Conservation (phyloP, 2,888 invertebrate species). For the Atrina japonica region DNA sequence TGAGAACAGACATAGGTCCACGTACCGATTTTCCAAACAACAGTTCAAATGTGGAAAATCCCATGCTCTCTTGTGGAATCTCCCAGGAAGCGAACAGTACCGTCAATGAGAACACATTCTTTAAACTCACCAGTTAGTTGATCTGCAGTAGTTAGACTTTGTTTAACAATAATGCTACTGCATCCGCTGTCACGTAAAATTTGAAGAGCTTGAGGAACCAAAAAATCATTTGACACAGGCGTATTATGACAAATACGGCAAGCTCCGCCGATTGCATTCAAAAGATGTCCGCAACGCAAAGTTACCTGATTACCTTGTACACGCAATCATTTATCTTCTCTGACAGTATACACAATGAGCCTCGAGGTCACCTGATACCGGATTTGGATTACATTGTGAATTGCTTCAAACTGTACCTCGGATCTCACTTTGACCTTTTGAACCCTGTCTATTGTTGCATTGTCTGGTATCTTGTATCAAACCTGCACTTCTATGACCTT, state of each 20-base stretch:
- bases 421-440: too few species aligned
- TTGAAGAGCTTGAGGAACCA: background rate
- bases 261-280: conserved; percentile 5
- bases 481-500: background rate
- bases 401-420: too few species aligned
- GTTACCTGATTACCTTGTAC: conserved; percentile 2
- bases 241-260: conserved; percentile 4
- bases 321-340: conserved; percentile 11
- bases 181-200: conserved; percentile 44
- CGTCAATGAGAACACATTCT: conserved; percentile 40
- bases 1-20: too few species aligned
- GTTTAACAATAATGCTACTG: conserved; percentile 38
- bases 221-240: background rate
- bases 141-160: conserved; percentile 24
- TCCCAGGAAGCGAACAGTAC: conserved; percentile 32
- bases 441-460: too few species aligned
- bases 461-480: background rate
- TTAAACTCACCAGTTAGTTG: conserved; percentile 37
- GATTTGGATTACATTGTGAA: too few species aligned
- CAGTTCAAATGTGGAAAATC: conserved; percentile 39
- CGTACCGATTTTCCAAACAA: conserved; percentile 41
- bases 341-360: conserved; percentile 1
- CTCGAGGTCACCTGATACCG: background rate
- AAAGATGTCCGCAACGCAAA: conserved; percentile 9
- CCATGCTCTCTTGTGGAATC: too few species aligned